Base-by-base conservation (phyloP, 2,113 vertebrate species). In the Thomomys bottae region DNA sequence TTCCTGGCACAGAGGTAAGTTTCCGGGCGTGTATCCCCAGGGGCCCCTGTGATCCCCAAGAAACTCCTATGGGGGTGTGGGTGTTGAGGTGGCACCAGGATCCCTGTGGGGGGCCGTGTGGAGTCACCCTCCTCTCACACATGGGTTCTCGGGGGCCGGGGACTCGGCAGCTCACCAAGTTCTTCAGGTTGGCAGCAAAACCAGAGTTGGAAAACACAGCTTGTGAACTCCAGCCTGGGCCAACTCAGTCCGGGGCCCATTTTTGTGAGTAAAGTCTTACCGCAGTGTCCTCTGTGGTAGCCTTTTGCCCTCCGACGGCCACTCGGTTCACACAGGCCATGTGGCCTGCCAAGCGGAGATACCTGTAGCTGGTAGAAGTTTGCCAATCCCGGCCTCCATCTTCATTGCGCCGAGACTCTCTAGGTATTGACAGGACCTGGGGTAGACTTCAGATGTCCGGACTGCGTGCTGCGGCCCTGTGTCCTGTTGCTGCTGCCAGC, bases 1-100 rank as follows among this genome's bases (percentile, higher is more conserved):
- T 38, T 85, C 2, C 8, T 71, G 86, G 42, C 93, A 61, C 91
- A 61, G 90, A 91, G 96, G 96, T 94, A 61, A 84, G 95, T 36
- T 0, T 71, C 63, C 32, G 11, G 8, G 3, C 1, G 1, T 24
- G 9, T 2, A n/a, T 49, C 26, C 49, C 49, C 49, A 0, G 67
- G 24, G 32, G 6, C 14, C 42, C 59, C 18, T n/a, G n/a, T n/a
- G n/a, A n/a, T n/a, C n/a, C n/a, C n/a, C n/a, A n/a, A n/a, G n/a
- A n/a, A n/a, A n/a, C n/a, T n/a, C 72, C n/a, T 67, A 9, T 0
- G 1, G 42, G 8, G 34, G 10, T 28, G 49, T 87, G 67, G 42
- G 0, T 24, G 54, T 40, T 68, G 66, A 54, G 0, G 28, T 24
- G 8, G 9, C 26, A 2, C 67, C n/a, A 1, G 61, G 30, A 70